Percentiles rank a stretch among this genome's conserved stretches.
These are phyloP conservation scores for Orthosia cruda DNA, from an alignment of 2,888 invertebrate species.

Conservation along the genomic window DNA sequence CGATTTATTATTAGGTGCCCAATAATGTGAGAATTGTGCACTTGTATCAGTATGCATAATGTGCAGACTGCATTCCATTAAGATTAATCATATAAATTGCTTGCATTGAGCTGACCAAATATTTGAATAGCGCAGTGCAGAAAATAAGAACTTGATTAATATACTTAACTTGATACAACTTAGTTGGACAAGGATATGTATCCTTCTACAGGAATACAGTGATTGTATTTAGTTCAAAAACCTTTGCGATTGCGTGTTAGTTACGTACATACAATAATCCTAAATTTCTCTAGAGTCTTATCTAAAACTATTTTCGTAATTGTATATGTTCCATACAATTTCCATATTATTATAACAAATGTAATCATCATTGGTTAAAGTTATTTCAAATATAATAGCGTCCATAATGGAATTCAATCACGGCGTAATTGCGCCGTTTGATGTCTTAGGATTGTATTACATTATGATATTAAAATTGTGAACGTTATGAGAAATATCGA, in stretches of 20 bases:
- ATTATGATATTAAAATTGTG: conserved; percentile 57
- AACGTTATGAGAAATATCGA: conserved; percentile 47
- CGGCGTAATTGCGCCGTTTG: conserved; percentile 63
- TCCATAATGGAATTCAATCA: conserved; percentile 65
- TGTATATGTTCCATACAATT: conserved; percentile 46
- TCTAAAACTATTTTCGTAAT: conserved; percentile 45
- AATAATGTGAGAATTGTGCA: neutral
- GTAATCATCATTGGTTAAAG: conserved; percentile 55
- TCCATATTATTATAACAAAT: conserved; percentile 59
- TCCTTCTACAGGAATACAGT: neutral
- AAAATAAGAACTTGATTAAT: neutral
- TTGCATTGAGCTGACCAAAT: conserved; percentile 6
- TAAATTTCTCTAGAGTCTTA: conserved; percentile 23
- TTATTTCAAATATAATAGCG: conserved; percentile 65
- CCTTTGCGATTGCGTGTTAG: conserved; percentile 25
- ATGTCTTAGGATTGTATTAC: conserved; percentile 61
- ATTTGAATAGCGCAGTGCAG: neutral
- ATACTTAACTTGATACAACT: neutral
- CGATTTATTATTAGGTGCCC: conserved; percentile 36
- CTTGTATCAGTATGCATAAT: conserved; percentile 14
- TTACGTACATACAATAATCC: conserved; percentile 15
- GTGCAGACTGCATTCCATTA: conserved; percentile 19
- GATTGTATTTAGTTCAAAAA: conserved; percentile 29
- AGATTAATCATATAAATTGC: conserved; percentile 21
- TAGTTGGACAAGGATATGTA: neutral